Evolutionary conservation across 92 coral and sea anemone genomes (phyloP).

Genomic region (Ricordea florida): DNA sequence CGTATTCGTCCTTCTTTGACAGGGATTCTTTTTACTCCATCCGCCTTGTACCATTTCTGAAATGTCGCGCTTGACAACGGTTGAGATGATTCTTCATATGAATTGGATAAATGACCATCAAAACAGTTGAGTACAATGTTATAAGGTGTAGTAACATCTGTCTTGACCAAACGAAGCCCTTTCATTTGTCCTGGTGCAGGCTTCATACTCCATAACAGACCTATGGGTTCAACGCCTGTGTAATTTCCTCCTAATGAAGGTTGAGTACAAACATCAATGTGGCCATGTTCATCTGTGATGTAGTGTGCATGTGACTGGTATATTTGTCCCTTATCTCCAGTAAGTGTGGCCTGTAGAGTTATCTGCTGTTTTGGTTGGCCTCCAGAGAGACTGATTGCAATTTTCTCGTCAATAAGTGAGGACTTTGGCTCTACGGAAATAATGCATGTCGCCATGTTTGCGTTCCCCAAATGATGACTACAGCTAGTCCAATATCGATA

Average conservation of each 20-base stretch:
- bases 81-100: neutral
- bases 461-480: too few relatives aligned
- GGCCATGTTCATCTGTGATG: conserved; percentile 5
- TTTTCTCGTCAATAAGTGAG: neutral
- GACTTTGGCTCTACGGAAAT: neutral
- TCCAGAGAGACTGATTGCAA: neutral
- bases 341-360: neutral
- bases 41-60: conserved; percentile 34
- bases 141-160: conserved; percentile 69
- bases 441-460: neutral
- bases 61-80: conserved; percentile 16
- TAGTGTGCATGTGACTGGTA: conserved; percentile 16
- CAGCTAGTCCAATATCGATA: too few relatives aligned
- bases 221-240: conserved; percentile 72
- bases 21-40: conserved; percentile 42
- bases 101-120: conserved; percentile 13
- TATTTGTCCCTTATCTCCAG: neutral
- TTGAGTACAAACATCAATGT: conserved; percentile 12
- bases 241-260: conserved; percentile 56
- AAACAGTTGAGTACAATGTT: conserved; percentile 35
- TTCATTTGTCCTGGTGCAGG: conserved; percentile 40
- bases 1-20: conserved; percentile 25
- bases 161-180: conserved; percentile 52
- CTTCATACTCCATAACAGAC: conserved; percentile 67
- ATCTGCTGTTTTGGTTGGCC: neutral